Evolutionary conservation across 2,113 vertebrate species (phyloP).

Genomic region (Neogobius melanostomus): DNA sequence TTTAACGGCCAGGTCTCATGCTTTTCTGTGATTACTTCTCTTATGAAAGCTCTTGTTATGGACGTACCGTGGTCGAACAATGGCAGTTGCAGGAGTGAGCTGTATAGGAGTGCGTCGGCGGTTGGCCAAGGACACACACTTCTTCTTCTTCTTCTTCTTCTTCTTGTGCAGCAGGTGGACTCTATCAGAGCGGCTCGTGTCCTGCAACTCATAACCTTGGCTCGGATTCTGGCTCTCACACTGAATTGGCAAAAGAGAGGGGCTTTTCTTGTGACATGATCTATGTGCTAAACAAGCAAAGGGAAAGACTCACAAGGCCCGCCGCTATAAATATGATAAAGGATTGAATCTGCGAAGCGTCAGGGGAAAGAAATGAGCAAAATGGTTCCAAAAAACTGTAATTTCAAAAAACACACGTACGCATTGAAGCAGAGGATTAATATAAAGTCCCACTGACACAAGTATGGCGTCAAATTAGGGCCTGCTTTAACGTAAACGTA

Average conservation of each 20-base stretch:
- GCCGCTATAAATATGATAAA: too few relatives aligned
- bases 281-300: slow-evolving; percentile 21
- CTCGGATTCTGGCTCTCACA: slow-evolving; percentile 55
- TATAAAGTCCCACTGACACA: too few relatives aligned
- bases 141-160: background rate
- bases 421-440: too few relatives aligned
- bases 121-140: slow-evolving; percentile 51
- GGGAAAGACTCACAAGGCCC: slow-evolving; percentile 4
- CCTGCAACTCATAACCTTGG: slow-evolving; percentile 63
- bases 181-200: slow-evolving; percentile 57
- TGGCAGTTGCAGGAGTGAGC: slow-evolving; percentile 21
- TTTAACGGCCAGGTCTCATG: slow-evolving; percentile 45
- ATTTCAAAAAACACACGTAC: too few relatives aligned
- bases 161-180: slow-evolving; percentile 35
- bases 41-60: slow-evolving; percentile 25
- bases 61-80: slow-evolving; percentile 17
- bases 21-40: slow-evolving; percentile 67
- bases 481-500: too few relatives aligned
- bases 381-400: too few relatives aligned
- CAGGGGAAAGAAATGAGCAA: too few relatives aligned
- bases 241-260: slow-evolving; percentile 44
- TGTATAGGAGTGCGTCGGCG: slow-evolving; percentile 19
- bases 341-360: background rate
- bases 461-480: too few relatives aligned
- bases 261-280: slow-evolving; percentile 41